Base-by-base conservation (phyloP, 2,888 invertebrate species). In the Cantharis rustica region DNA sequence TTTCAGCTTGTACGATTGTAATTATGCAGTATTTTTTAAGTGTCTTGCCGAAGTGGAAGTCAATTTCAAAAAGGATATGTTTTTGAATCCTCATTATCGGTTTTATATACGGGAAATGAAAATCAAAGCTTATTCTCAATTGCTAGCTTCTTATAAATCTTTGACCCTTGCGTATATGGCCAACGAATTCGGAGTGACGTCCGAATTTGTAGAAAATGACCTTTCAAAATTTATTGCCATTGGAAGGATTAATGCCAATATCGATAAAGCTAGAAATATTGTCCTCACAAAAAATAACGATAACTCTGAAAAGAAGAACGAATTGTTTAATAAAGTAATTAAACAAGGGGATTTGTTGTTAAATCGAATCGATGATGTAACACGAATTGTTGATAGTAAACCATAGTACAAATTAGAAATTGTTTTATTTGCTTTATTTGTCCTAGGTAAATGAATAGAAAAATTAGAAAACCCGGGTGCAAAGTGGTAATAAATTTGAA, bases 31-130 rank as follows among this genome's bases (percentile, higher is more conserved):
- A 16, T 95, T 94, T 87, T 93, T 94, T 85, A 85, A 87, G 71
- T 86, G 88, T 77, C 85, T 87, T 3, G 88, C 88, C 2, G 84
- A 86, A 76, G 83, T 89, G 10, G 89, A 90, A 77, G 80, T 79
- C 10, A 86, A 89, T 69, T 89, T 94, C 87, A 91, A 91, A 82
- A 86, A 88, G 74, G 93, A 94, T 85, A 91, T 93, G 26, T 89
- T 93, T 72, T 87, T 94, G 68, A 87, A 90, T 73, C 90, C 91
- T 0, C 94, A 95, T 86, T 93, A 91, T 85, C 89, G 91, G 71
- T 93, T 90, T 87, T 95, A 94, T 85, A 90, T 93, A 0, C 89
- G 93, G 23, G 93, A 93, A 85, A 93, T 94, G 93, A 89, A 93
- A 77, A 91, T 93, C 72, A 89, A 91, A 79, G 93, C 94, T 0